phyloP scores from a whole-genome alignment of 2,797 vertebrate genomes.

The Petrocephalus schoutedeni region DNA sequence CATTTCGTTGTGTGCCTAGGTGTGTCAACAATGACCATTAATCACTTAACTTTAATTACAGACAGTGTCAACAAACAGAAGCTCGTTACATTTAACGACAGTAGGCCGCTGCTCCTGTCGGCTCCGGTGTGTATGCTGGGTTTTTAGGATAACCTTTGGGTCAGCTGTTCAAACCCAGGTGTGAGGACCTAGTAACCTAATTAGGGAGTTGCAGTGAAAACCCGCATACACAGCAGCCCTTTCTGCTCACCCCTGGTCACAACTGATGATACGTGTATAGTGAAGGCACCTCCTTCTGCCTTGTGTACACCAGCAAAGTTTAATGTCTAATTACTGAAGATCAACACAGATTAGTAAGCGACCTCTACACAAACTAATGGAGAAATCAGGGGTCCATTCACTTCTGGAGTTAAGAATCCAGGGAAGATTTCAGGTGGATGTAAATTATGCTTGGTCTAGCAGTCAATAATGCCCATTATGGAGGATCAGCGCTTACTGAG shows the following conservation, averaged over 20 bases:
- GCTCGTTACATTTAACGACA: background rate
- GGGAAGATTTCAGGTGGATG: background rate
- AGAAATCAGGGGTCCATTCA: background rate
- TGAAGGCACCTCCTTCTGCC: background rate
- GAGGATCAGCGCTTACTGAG: background rate
- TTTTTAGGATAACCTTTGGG: no score
- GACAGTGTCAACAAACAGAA: background rate
- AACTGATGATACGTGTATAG: background rate
- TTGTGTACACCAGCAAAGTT: background rate
- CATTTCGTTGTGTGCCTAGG: no score
- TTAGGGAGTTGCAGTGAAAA: no score
- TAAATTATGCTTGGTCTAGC: background rate
- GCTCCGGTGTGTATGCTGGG: background rate
- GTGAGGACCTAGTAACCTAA: no score
- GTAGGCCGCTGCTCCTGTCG: background rate
- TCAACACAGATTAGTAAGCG: background rate
- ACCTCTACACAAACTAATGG: background rate
- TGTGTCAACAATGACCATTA: no score
- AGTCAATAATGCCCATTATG: background rate
- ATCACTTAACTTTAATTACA: background rate
- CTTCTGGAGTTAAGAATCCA: background rate
- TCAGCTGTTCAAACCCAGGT: no score
- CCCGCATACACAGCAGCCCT: no score
- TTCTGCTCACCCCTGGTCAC: no score
- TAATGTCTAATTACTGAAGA: constrained; percentile 14